Conservation (phyloP, 2,888 invertebrate genomes). For the Agriopis aurantiaria region DNA sequence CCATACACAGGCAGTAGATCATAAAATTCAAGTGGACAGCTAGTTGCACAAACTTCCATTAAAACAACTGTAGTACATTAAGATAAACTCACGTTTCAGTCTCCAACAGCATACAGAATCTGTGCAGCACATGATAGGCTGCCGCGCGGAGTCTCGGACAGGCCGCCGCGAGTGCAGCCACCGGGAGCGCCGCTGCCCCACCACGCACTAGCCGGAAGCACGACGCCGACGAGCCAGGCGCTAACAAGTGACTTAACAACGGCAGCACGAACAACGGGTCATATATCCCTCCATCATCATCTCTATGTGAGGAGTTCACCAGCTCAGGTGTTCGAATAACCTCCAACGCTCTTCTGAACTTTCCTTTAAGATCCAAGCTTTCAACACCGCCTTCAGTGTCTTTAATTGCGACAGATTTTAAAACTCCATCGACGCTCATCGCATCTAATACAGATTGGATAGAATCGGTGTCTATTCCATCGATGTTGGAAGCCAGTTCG, state of each 20-base stretch:
- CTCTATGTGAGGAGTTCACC: constrained; percentile 57
- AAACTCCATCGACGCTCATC: constrained; percentile 57
- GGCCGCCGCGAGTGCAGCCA: constrained; percentile 90
- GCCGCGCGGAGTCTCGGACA: constrained; percentile 89
- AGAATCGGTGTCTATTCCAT: constrained; percentile 46
- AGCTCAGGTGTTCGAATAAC: constrained; percentile 57
- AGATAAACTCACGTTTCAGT: constrained; percentile 86
- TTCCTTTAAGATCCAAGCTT: constrained; percentile 55
- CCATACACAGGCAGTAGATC: too few relatives aligned
- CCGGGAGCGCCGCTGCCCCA: constrained; percentile 90
- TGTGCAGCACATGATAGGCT: constrained; percentile 90
- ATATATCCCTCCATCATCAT: constrained; percentile 85
- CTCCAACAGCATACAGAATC: constrained; percentile 92
- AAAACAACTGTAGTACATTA: too few relatives aligned
- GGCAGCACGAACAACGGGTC: constrained; percentile 94
- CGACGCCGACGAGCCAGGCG: constrained; percentile 91
- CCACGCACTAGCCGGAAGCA: constrained; percentile 90
- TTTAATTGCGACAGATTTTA: constrained; percentile 53
- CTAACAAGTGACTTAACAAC: constrained; percentile 90
- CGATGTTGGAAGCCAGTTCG: constrained; percentile 59
- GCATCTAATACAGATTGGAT: constrained; percentile 54
- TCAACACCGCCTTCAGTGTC: constrained; percentile 61
- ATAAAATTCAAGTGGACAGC: too few relatives aligned
- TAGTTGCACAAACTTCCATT: neutral
- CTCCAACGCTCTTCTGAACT: constrained; percentile 53